phyloP scores from a whole-genome alignment of 2,888 invertebrate species.

The Drosophila lacicola region DNA sequence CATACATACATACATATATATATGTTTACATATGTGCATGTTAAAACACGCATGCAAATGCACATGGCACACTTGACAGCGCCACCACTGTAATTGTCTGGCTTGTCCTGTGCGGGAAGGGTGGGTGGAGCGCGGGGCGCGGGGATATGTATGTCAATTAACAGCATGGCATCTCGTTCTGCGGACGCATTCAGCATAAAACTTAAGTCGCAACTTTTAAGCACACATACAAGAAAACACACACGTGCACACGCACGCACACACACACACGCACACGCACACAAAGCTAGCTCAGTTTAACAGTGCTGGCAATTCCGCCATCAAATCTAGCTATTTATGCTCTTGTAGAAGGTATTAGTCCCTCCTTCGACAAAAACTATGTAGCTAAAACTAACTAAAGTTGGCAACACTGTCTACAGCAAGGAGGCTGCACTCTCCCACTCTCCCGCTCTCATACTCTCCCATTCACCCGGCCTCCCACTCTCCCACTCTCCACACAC shows the following conservation, averaged over 20 bases:
- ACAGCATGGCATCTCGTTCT: conserved; percentile 64
- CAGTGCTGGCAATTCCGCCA: not conserved
- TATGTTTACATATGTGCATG: too few relatives aligned
- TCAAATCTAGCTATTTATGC: too few relatives aligned
- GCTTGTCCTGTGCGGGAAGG: not conserved
- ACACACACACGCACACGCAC: not conserved
- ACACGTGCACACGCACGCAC: not conserved
- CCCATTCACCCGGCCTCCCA: not conserved
- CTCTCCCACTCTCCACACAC: not conserved
- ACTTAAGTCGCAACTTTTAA: conserved; percentile 44
- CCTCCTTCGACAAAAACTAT: not conserved
- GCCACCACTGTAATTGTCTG: conserved; percentile 37
- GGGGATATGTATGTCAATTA: conserved; percentile 44
- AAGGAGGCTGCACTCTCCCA: conserved; percentile 2
- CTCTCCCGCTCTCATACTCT: not conserved
- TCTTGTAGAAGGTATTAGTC: too few relatives aligned
- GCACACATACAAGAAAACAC: not conserved
- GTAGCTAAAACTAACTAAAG: not conserved
- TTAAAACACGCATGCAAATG: not conserved
- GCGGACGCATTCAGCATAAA: conserved; percentile 29
- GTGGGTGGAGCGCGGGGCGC: not conserved
- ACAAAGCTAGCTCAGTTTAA: conserved; percentile 4
- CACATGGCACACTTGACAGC: conserved; percentile 16
- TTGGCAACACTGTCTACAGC: conserved; percentile 4
- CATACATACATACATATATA: not conserved